phyloP scores from a whole-genome alignment of 2,797 vertebrate genomes.

The Peromyscus eremicus region DNA sequence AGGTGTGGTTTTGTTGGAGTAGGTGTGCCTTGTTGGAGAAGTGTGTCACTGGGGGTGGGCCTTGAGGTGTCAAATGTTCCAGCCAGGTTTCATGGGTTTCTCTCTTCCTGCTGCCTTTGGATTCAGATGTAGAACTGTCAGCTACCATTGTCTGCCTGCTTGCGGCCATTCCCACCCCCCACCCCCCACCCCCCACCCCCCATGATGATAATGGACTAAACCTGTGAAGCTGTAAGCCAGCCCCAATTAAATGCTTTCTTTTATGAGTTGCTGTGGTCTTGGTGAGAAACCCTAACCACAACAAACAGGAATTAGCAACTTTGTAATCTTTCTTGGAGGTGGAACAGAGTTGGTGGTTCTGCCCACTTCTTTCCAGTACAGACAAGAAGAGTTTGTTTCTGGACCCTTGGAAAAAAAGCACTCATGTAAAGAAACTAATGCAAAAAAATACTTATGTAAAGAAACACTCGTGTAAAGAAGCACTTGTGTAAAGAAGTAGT shows the following conservation, averaged over 20 bases:
- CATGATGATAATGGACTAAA: no score
- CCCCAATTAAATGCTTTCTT: neutral
- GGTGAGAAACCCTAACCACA: neutral
- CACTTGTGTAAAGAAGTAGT: neutral
- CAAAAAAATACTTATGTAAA: neutral
- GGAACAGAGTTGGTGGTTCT: no score
- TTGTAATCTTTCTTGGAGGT: neutral
- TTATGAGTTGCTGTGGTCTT: neutral
- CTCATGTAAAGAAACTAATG: no score
- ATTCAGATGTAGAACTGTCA: no score
- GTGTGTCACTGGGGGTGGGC: neutral
- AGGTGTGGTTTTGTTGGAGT: neutral
- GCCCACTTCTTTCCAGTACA: neutral
- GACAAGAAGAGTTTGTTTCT: neutral
- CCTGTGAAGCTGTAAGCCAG: neutral
- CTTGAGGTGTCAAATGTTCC: neutral
- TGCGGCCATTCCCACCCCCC: no score
- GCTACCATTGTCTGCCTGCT: neutral
- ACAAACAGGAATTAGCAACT: neutral
- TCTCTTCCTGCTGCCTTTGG: neutral
- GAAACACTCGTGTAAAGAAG: no score
- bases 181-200: neutral
- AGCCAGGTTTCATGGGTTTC: neutral
- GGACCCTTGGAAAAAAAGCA: no score
- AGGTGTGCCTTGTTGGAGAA: neutral